phyloP scores from a whole-genome alignment of 2,888 invertebrate species.

The Meteorus cinctellus region DNA sequence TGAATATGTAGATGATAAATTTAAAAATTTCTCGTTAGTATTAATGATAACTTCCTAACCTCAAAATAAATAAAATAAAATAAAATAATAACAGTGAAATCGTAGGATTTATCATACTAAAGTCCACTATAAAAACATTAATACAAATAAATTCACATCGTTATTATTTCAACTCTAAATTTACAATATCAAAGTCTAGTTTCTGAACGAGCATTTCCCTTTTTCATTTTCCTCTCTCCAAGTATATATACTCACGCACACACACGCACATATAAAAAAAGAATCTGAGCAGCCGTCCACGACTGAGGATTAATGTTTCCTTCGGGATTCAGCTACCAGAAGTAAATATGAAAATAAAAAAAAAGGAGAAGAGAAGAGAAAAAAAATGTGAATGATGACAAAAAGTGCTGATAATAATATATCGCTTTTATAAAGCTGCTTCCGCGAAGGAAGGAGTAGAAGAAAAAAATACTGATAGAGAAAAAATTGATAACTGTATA shows the following conservation, averaged over 20 bases:
- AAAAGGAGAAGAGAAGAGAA: background rate
- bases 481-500: conserved; percentile 8
- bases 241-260: background rate
- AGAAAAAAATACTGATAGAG: background rate
- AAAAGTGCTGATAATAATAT: conserved; percentile 6
- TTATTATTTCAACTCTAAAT: too few species aligned
- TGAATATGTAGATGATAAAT: background rate
- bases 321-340: conserved; percentile 6
- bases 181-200: background rate
- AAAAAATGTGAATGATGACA: background rate
- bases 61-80: too few species aligned
- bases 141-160: too few species aligned
- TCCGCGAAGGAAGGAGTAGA: background rate
- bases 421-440: conserved; percentile 1
- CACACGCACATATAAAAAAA: background rate
- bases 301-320: conserved; percentile 5
- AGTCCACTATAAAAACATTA: too few species aligned
- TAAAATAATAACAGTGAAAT: too few species aligned
- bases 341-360: conserved; percentile 12
- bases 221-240: background rate
- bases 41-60: too few species aligned
- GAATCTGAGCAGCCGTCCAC: background rate
- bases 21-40: background rate
- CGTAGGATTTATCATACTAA: too few species aligned
- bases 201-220: background rate